Conservation (phyloP, 2,113 vertebrate species). For the Phyllopteryx taeniolatus region DNA sequence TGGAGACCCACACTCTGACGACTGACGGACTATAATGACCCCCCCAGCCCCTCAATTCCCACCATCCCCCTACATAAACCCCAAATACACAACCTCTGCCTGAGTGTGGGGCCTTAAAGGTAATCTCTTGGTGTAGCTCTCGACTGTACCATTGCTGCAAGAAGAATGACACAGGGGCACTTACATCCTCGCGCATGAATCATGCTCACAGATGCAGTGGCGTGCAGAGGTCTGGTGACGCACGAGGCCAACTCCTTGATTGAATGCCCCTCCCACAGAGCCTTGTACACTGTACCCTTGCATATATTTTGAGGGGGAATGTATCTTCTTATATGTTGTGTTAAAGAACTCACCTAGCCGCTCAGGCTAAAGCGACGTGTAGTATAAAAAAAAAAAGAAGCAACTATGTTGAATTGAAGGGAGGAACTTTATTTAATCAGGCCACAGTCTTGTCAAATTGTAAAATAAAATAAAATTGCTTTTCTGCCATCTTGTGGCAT, state of each 20-base stretch:
- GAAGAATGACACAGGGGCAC: neutral
- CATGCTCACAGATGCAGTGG: neutral
- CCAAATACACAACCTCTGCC: neutral
- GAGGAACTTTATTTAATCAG: neutral
- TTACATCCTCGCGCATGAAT: neutral
- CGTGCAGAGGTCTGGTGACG: neutral
- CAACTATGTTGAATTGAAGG: neutral
- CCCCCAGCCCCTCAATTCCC: neutral
- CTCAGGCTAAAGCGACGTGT: neutral
- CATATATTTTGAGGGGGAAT: neutral
- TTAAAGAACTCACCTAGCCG: neutral
- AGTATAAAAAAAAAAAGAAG: too few species aligned
- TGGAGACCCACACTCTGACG: slow-evolving; percentile 4
- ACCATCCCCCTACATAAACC: neutral
- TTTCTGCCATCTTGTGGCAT: neutral
- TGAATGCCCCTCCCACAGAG: neutral
- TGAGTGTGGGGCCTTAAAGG: neutral
- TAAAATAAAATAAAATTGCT: neutral
- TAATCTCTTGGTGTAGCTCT: neutral
- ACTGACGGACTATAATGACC: slow-evolving; percentile 9
- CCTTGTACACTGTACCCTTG: neutral
- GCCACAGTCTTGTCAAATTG: neutral
- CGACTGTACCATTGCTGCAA: neutral
- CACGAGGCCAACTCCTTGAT: neutral
- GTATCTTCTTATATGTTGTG: too few species aligned